Evolutionary conservation across 2,797 vertebrate species (phyloP).

Genomic region (Pteronotus mesoamericanus): DNA sequence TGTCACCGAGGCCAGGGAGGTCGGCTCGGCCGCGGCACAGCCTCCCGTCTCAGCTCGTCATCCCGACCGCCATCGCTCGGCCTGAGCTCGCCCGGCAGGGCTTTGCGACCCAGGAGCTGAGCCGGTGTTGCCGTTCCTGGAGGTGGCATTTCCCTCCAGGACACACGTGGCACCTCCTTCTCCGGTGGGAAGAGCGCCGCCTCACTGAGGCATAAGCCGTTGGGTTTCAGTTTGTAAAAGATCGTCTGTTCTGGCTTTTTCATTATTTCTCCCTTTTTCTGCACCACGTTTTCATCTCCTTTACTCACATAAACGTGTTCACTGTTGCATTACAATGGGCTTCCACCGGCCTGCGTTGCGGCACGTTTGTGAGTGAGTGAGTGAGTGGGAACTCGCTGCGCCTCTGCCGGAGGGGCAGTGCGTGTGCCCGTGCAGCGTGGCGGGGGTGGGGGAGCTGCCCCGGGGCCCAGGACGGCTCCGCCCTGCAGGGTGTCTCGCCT

Average conservation of each 20-base stretch:
- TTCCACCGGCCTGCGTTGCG: too few species aligned
- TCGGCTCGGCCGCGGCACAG: not conserved
- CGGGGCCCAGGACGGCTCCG: too few species aligned
- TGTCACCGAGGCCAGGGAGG: not conserved
- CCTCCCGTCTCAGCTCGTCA: too few species aligned
- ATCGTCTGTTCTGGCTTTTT: not conserved
- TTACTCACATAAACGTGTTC: not conserved
- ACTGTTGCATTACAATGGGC: too few species aligned
- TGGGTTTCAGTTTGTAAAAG: not conserved
- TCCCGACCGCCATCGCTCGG: not conserved
- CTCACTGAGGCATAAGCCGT: not conserved
- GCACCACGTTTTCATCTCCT: too few species aligned
- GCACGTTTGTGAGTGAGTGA: too few species aligned
- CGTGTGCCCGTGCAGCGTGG: too few species aligned
- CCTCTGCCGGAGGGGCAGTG: too few species aligned
- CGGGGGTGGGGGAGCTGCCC: too few species aligned
- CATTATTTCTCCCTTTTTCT: not conserved
- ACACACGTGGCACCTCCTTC: accelerated
- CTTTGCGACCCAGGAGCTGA: not conserved
- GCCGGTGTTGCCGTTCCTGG: not conserved
- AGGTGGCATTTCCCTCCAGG: not conserved
- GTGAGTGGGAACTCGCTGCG: too few species aligned
- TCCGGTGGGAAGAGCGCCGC: not conserved
- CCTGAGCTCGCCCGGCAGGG: not conserved
- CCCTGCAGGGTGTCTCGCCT: too few species aligned